Evolutionary conservation across 2,888 invertebrate genomes (phyloP).

Genomic region (Matsumyia berberina): DNA sequence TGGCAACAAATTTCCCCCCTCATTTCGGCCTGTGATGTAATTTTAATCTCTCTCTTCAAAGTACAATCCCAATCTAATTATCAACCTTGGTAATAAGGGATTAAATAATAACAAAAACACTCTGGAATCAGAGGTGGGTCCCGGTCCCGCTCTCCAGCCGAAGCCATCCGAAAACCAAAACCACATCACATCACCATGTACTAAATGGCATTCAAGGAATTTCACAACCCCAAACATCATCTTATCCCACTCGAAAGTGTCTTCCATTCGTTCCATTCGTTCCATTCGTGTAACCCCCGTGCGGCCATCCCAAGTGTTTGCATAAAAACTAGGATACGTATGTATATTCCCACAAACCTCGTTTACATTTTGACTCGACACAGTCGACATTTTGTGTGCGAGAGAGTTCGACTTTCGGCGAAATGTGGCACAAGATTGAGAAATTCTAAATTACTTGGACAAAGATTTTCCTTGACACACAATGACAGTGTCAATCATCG

Average conservation of each 20-base stretch:
- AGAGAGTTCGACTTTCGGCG: constrained; percentile 33
- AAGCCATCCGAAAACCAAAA: constrained; percentile 32
- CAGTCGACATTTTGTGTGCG: not conserved
- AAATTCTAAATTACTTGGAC: constrained; percentile 29
- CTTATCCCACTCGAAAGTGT: constrained; percentile 54
- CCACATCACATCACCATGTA: constrained; percentile 71
- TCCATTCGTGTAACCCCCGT: not conserved
- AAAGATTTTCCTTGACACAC: constrained; percentile 25
- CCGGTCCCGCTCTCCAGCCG: constrained; percentile 1
- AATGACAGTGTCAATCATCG: constrained; percentile 56
- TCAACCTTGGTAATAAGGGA: constrained; percentile 68
- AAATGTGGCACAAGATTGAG: constrained; percentile 46
- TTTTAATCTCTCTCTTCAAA: constrained; percentile 53
- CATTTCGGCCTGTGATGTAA: constrained; percentile 24
- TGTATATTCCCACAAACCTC: constrained; percentile 59
- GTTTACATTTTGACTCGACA: constrained; percentile 53
- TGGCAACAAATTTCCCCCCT: constrained; percentile 47
- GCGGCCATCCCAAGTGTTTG: constrained; percentile 43
- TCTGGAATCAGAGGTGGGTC: constrained; percentile 34
- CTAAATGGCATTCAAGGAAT: constrained; percentile 71
- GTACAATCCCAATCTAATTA: constrained; percentile 64
- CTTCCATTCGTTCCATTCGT: not conserved
- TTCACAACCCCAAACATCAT: constrained; percentile 61
- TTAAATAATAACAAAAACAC: constrained; percentile 70
- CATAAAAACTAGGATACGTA: constrained; percentile 67